These are phyloP conservation scores for Tyrannus savana DNA, from an alignment of 2,113 vertebrate species.

Conservation along the genomic window DNA sequence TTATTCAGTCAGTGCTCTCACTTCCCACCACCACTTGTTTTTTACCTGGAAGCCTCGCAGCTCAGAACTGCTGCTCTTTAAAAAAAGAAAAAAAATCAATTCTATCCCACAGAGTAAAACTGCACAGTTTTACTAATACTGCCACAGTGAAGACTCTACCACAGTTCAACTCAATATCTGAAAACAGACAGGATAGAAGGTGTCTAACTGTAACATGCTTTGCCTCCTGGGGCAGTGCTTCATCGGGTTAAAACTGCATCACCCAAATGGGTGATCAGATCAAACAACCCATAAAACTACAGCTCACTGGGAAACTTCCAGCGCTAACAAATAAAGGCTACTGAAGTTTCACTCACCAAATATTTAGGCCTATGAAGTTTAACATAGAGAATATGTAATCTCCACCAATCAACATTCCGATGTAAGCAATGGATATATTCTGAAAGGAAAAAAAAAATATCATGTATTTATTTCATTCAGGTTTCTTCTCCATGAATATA, in stretches of 20 bases:
- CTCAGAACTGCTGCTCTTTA: not conserved
- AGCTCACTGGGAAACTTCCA: not conserved
- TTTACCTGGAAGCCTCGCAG: not conserved
- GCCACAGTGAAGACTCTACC: not conserved
- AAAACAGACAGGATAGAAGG: not conserved
- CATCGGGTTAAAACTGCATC: not conserved
- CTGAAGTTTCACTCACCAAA: constrained; percentile 85
- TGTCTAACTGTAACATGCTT: not conserved
- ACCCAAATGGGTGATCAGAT: not conserved
- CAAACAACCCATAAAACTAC: not conserved
- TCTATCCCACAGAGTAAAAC: not conserved
- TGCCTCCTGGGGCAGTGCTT: not conserved
- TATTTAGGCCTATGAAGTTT: constrained; percentile 91
- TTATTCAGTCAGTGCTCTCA: not conserved
- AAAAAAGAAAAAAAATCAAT: not conserved
- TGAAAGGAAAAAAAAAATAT: constrained; percentile 63
- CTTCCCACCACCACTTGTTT: not conserved
- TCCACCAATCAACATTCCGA: constrained; percentile 89
- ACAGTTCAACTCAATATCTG: not conserved
- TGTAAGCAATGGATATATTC: constrained; percentile 90
- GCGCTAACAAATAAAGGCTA: not conserved
- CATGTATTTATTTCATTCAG: not conserved
- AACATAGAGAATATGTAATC: constrained; percentile 90
- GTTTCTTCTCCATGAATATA: not conserved
- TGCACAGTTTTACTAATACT: not conserved